Percentiles rank a stretch among this genome's conserved stretches.
phyloP scores from a whole-genome alignment of 2,888 invertebrate genomes.

The Cerastis rubricosa region DNA sequence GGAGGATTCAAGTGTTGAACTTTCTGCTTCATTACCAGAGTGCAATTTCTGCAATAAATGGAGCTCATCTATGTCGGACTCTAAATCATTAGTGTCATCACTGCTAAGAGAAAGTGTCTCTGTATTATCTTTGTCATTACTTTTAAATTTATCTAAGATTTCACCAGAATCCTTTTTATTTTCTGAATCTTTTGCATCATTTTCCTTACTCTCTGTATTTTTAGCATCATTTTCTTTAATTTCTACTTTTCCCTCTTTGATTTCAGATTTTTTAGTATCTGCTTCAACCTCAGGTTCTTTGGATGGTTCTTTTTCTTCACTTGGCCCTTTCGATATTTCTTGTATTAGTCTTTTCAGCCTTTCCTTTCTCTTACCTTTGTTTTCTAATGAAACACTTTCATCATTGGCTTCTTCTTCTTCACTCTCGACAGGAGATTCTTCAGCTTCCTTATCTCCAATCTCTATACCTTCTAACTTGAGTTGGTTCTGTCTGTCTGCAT shows the following conservation, averaged over 20 bases:
- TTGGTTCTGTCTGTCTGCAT: constrained; percentile 84
- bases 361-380: constrained; percentile 82
- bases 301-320: constrained; percentile 55
- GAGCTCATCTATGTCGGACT: constrained; percentile 84
- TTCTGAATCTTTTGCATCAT: constrained; percentile 41
- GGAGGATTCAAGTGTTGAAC: constrained; percentile 78
- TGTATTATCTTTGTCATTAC: constrained; percentile 47
- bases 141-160: constrained; percentile 16
- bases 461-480: constrained; percentile 84
- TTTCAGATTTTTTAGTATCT: constrained; percentile 47
- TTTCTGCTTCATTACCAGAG: constrained; percentile 76
- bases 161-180: constrained; percentile 34
- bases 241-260: constrained; percentile 41
- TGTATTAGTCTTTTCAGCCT: constrained; percentile 80
- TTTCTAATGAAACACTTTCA: constrained; percentile 73
- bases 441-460: constrained; percentile 87
- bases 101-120: constrained; percentile 74
- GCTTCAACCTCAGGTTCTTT: constrained; percentile 40
- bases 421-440: constrained; percentile 85
- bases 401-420: constrained; percentile 82
- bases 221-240: constrained; percentile 37
- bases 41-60: constrained; percentile 83
- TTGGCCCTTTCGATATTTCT: constrained; percentile 77
- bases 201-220: constrained; percentile 40
- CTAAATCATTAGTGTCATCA: constrained; percentile 74